Base-by-base conservation (phyloP, 1,140 invertebrate genomes). In the Apis laboriosa region DNA sequence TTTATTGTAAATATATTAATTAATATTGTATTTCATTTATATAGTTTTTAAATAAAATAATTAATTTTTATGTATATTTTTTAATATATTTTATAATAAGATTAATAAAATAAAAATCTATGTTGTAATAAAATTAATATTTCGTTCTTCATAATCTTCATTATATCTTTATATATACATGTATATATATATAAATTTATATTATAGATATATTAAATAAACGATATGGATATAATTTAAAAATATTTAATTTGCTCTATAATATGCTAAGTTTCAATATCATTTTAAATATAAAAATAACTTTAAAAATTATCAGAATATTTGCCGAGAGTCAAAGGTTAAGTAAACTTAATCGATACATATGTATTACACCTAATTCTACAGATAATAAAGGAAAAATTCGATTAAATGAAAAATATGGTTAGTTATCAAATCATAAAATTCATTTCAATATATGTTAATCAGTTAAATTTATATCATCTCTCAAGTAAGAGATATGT, bases 261-360 rank as follows among this genome's bases (percentile, higher is more conserved):
- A 24, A 58, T 8, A 43, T 17, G 1, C 5, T 63, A 5, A 73
- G 13, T 9, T 24, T 11, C 1, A 7, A 9, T 56, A 66, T 66
- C 21, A 67, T 28, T 58, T 67, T 58, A 17, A 24, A 12, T 19
- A 7, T 0, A 67, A 81, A 60, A 51, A 19, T 17, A 11, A 21
- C 21, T 13, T 60, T 43, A 70, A 63, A 77, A 77, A 24, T 83
- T 76, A 83, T 82, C 73, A 15, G n/a, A 53, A n/a, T 55, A 63
- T 53, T 51, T 43, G 67, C 34, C 15, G 24, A 1, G 51, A 55
- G 67, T 70, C 28, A 83, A 83, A 49, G 81, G 76, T 83, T 67
- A 55, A 64, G n/a, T 66, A 49, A 68, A 82, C 34, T 19, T 55
- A 34, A 83, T 67, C 28, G 28, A 34, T 28, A 28, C 0, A 55